Evolutionary conservation across 2,888 invertebrate genomes (phyloP).

Genomic region (Nebria salina): DNA sequence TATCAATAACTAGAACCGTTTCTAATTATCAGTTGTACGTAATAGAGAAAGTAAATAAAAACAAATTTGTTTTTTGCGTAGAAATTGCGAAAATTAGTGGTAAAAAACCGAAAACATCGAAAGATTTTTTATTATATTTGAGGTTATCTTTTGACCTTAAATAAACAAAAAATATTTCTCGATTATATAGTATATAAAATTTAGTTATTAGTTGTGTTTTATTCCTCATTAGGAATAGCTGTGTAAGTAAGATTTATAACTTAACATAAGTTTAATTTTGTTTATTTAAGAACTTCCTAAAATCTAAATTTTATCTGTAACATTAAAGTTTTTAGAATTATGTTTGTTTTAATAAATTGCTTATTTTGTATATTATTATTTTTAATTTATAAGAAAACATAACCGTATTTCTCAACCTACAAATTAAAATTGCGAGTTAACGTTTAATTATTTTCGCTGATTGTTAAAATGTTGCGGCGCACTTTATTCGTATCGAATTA

Average conservation of each 20-base stretch:
- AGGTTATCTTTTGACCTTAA: constrained; percentile 44
- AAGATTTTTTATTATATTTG: constrained; percentile 5
- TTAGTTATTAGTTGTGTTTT: not conserved
- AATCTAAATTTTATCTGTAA: not conserved
- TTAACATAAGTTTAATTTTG: not conserved
- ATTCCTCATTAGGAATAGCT: not conserved
- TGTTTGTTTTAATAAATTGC: not conserved
- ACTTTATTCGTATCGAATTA: not conserved
- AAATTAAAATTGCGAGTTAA: not conserved
- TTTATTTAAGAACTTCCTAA: not conserved
- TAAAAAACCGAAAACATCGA: not conserved
- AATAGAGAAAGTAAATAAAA: not conserved
- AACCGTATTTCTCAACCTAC: not conserved
- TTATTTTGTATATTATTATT: not conserved
- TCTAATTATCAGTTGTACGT: not conserved
- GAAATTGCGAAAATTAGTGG: constrained; percentile 31
- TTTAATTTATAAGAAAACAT: not conserved
- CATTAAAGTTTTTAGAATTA: not conserved
- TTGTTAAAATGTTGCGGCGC: not conserved
- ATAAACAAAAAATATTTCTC: constrained; percentile 32
- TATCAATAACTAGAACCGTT: not conserved
- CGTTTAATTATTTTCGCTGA: too few relatives aligned
- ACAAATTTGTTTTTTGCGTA: constrained; percentile 3
- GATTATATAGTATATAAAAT: constrained; percentile 21
- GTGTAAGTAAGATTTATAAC: not conserved